Percentiles rank a stretch among this genome's conserved stretches.
phyloP scores from a whole-genome alignment of 2,113 vertebrate species.

The Aspidoscelis tigris region DNA sequence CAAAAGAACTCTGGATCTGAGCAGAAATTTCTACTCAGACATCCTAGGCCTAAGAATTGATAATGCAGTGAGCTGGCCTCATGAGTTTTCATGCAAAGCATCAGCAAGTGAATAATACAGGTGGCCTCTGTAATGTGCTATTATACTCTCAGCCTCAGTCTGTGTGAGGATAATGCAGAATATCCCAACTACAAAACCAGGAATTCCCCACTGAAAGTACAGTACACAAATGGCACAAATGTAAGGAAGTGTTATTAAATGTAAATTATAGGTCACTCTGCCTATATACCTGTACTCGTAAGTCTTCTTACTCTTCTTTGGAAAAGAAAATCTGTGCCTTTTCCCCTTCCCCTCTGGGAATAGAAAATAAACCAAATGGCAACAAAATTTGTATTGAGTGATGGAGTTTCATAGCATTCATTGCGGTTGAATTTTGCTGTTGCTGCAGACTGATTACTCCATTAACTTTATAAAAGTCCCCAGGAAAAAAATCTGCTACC shows the following conservation, averaged over 20 bases:
- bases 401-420: neutral
- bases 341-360: neutral
- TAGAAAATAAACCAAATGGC: neutral
- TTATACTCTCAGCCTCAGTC: neutral
- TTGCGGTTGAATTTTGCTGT: neutral
- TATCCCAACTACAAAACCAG: neutral
- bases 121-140: neutral
- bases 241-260: neutral
- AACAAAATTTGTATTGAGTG: neutral
- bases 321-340: neutral
- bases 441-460: slow-evolving; percentile 11
- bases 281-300: neutral
- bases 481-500: neutral
- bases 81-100: neutral
- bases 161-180: neutral
- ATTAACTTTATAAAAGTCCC: neutral
- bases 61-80: neutral
- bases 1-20: neutral
- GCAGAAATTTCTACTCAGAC: neutral
- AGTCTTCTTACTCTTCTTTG: neutral
- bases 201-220: neutral
- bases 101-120: neutral
- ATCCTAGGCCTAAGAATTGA: neutral
- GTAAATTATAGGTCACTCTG: neutral
- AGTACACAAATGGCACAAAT: neutral